Percentiles rank a stretch among this genome's conserved stretches.
Conservation (phyloP, 2,888 invertebrate genomes). For the Eupeodes latifasciatus region DNA sequence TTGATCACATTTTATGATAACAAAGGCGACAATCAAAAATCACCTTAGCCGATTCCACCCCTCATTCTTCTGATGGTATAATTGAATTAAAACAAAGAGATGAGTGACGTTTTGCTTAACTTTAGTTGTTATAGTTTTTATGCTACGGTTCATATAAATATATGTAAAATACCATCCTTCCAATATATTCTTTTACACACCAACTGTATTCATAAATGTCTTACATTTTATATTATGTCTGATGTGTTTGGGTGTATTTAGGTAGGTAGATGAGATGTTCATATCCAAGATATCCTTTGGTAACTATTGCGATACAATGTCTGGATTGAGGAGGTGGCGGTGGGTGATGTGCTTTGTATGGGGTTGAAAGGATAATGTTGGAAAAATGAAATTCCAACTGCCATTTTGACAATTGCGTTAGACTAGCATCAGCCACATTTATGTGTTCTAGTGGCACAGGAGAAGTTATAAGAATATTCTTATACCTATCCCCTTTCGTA, state of each 20-base stretch:
- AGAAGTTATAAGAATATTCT: neutral
- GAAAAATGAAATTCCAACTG: constrained; percentile 72
- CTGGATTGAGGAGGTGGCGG: neutral
- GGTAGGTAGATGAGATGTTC: constrained; percentile 30
- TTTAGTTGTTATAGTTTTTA: constrained; percentile 20
- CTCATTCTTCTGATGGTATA: constrained; percentile 39
- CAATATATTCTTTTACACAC: constrained; percentile 18
- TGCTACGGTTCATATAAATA: neutral
- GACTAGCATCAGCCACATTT: constrained; percentile 53
- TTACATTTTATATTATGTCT: neutral
- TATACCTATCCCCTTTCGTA: constrained; percentile 7
- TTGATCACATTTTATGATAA: no score
- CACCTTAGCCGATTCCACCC: no score
- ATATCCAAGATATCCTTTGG: constrained; percentile 59
- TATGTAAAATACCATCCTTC: neutral
- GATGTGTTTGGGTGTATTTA: constrained; percentile 6
- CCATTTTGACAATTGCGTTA: constrained; percentile 70
- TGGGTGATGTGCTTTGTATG: neutral
- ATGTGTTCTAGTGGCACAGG: neutral
- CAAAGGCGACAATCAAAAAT: no score
- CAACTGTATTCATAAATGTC: constrained; percentile 62
- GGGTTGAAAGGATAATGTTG: neutral
- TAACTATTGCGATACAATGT: constrained; percentile 55
- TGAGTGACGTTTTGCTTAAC: constrained; percentile 34
- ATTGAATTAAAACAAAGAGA: constrained; percentile 41